These are phyloP conservation scores for Chlorospingus flavigularis DNA, from an alignment of 2,797 vertebrate genomes.

Conservation along the genomic window DNA sequence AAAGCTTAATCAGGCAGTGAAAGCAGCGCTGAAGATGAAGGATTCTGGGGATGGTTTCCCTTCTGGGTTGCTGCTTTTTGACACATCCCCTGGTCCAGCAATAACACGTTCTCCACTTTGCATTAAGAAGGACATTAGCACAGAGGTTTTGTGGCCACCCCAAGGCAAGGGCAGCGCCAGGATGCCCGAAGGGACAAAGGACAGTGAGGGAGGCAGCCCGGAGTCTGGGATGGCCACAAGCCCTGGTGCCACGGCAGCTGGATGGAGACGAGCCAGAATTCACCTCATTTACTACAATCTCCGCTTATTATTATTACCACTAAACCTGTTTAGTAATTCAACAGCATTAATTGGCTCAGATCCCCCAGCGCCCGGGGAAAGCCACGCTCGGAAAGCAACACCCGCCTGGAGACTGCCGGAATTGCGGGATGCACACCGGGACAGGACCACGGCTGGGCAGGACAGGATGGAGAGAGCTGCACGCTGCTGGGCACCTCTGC, in stretches of 20 bases:
- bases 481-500: neutral
- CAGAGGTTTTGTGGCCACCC: neutral
- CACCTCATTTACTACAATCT: neutral
- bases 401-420: fast-evolving
- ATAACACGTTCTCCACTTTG: neutral
- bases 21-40: neutral
- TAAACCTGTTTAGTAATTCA: neutral
- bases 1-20: neutral
- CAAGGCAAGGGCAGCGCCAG: neutral
- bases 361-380: neutral
- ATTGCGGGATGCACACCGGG: neutral
- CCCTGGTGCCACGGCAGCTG: fast-evolving
- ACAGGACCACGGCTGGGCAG: fast-evolving
- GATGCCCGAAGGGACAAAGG: neutral
- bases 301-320: neutral
- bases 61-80: conserved; percentile 9
- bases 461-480: neutral
- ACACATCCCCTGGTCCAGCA: neutral
- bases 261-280: neutral
- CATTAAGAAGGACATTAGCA: neutral
- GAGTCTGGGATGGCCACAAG: neutral
- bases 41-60: neutral
- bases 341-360: neutral
- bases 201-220: neutral
- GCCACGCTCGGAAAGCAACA: neutral